Conservation (phyloP, 2,113 vertebrate species). For the Tricholaema leucomelas region DNA sequence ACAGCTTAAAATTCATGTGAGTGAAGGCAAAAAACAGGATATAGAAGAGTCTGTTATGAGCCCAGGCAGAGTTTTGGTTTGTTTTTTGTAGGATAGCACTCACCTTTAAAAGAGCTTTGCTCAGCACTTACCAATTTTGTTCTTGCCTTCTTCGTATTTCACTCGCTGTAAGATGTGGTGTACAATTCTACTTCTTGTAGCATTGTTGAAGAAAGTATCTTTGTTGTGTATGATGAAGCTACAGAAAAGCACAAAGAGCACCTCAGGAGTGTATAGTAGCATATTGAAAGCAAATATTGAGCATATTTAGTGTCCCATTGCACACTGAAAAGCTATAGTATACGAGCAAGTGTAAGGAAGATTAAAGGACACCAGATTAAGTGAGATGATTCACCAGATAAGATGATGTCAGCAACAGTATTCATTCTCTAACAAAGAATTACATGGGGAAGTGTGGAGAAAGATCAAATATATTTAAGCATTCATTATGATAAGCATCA, state of each 20-base stretch:
- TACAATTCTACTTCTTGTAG: constrained; percentile 92
- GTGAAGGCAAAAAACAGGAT: background rate
- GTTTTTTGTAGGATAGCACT: background rate
- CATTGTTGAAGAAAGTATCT: constrained; percentile 95
- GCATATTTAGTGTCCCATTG: too few relatives aligned
- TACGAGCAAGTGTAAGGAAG: background rate
- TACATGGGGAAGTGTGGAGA: background rate
- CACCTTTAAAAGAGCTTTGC: background rate
- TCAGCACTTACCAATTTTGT: constrained; percentile 88
- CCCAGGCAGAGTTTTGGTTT: background rate
- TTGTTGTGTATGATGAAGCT: constrained; percentile 98
- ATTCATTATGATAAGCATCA: background rate
- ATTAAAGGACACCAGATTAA: background rate
- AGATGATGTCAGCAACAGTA: background rate
- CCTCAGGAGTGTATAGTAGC: background rate
- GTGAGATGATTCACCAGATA: background rate
- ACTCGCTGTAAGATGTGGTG: constrained; percentile 94
- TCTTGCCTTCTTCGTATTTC: constrained; percentile 95
- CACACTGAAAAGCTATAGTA: background rate
- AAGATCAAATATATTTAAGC: background rate
- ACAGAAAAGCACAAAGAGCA: constrained; percentile 54
- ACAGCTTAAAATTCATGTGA: background rate
- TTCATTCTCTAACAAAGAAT: background rate
- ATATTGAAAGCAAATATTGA: background rate
- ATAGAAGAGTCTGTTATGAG: background rate